Evolutionary conservation across 2,113 vertebrate genomes (phyloP), one percentile per base, ranked within the genome.

Genomic region (Istiophorus platypterus): DNA sequence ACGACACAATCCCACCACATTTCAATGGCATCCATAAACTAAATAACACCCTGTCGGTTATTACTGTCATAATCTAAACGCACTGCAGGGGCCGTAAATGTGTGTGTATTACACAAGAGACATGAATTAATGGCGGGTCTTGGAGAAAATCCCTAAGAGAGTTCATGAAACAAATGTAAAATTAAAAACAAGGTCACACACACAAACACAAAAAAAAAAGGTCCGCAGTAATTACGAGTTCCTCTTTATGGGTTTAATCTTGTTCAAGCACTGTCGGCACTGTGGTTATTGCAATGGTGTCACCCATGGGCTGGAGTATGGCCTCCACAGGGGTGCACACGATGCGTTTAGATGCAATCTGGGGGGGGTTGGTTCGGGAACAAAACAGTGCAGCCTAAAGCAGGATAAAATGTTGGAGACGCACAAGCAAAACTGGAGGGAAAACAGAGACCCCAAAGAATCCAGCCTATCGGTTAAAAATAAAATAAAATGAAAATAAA

Each of bases 141-240:
- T 2, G 18, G 58, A n/a, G 11, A 39, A 63, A 82, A 54, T 18
- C 45, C 20, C 22, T 52, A 68, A 0, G 18, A 78, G 59, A 70
- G 69, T 54, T 88, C 52, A 81, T 89, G 93, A 82, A 98, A 96
- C 85, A 96, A 96, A 68, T 42, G 65, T 77, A 96, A 75, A 79
- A 81, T 78, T 49, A 70, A 82, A 85, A 72, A 41, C 31, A 56
- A 52, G 24, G 62, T 15, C 9, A 2, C 8, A 47, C n/a, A n/a
- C n/a, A n/a, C n/a, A n/a, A n/a, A n/a, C n/a, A n/a, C n/a, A n/a
- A n/a, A n/a, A 34, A 47, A 70, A 47, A 70, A 56, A 29, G 4
- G 0, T 3, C 59, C 18, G n/a, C 10, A 51, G 22, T 65, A 29
- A 78, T 77, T 70, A 67, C 17, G 41, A 72, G 54, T 52, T 73